These are phyloP conservation scores for Paracentrotus lividus DNA, from an alignment of 53 echinoderm and acorn worm genomes.

Conservation along the genomic window DNA sequence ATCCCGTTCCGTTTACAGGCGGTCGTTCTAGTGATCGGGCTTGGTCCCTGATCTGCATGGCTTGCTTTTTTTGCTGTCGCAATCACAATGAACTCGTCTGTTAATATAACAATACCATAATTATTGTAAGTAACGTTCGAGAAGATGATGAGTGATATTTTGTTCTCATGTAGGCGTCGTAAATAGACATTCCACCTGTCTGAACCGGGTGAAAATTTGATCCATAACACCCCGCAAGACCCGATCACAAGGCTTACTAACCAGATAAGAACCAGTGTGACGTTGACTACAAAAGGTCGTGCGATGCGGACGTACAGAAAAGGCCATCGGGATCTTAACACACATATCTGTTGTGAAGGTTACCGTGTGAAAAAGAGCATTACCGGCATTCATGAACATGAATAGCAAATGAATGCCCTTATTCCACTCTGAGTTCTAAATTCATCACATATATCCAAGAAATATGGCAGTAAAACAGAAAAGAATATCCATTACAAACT, in stretches of 20 bases:
- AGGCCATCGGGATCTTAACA: not conserved
- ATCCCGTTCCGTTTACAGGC: not conserved
- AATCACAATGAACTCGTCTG: conserved; percentile 5
- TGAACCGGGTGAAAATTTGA: not conserved
- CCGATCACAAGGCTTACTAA: not conserved
- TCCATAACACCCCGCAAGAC: not conserved
- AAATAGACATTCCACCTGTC: not conserved
- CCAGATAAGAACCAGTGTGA: not conserved
- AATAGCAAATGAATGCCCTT: not conserved
- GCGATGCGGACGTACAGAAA: not conserved
- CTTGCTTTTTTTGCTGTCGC: conserved; percentile 30
- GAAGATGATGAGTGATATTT: conserved; percentile 1
- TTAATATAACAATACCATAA: not conserved
- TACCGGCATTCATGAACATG: not conserved
- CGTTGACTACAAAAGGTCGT: not conserved
- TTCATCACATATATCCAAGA: not conserved
- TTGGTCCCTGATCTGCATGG: conserved; percentile 39
- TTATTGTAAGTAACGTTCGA: not conserved
- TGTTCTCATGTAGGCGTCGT: not conserved
- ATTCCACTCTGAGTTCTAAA: conserved; percentile 11
- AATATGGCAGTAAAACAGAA: not conserved
- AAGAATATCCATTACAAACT: not conserved
- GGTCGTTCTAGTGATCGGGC: not conserved
- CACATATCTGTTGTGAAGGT: not conserved
- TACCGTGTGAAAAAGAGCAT: not conserved